Evolutionary conservation across 2,888 invertebrate genomes (phyloP), one percentile per base, ranked within the genome.

Genomic region (Drosophila kuntzei): DNA sequence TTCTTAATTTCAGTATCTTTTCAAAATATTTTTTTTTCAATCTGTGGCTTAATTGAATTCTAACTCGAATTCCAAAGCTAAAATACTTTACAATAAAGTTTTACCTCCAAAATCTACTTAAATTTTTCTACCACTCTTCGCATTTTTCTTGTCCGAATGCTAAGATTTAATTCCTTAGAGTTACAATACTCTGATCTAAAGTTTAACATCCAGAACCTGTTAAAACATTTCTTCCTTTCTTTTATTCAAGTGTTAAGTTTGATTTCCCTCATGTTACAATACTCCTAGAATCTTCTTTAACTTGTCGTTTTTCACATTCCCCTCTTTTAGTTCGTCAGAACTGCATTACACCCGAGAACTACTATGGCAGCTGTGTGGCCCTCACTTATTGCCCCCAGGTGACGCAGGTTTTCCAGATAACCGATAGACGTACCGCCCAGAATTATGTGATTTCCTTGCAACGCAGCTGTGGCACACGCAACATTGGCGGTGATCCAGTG

Each of bases 321-420:
- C 3, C 5, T 12, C 12, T 46, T 25, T 25, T 25, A 85, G 85
- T 58, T 57, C 80, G 90, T 0, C 83, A 82, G 72, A 77, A 83
- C 54, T 92, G 92, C 72, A 69, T 89, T 11, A 90, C 91, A 1
- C 91, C 92, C 6, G 91, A 91, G 70, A 90, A 90, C 20, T 86
- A 86, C 47, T 83, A 89, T 59, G 92, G 92, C 3, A 77, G 72
- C 16, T 92, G 92, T 71, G 86, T 90, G 43, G 55, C 73, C 2
- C 72, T 92, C 7, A 87, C 66, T 50, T 83, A 80, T 63, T 92
- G 92, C 46, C 91, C 91, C 7, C 85, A 89, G 51, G 86, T 91
- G 36, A 76, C 80, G 14, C 85, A 90, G 63, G 71, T 90, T 1
- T 91, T 90, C 55, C 79, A 84, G 54, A 59, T 69, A 16, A 71